Evolutionary conservation across 2,113 vertebrate species (phyloP).

Genomic region (Bostrychus sinensis): DNA sequence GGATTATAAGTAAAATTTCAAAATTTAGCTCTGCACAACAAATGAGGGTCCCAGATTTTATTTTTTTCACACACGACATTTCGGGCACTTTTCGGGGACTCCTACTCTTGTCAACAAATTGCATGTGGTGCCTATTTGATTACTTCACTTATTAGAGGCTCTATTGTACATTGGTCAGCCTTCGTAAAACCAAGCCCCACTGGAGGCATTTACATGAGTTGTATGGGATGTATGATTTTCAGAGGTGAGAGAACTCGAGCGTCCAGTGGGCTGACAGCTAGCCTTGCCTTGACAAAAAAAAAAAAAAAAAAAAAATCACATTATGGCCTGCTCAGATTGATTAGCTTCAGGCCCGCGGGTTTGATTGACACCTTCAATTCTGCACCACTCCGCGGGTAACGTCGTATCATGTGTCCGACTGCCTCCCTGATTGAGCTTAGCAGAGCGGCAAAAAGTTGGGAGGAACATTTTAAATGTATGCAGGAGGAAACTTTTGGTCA

Average conservation of each 20-base stretch:
- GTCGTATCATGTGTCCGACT: slow-evolving; percentile 54
- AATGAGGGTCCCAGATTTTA: too few species aligned
- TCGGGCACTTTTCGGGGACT: too few species aligned
- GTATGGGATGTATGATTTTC: slow-evolving; percentile 55
- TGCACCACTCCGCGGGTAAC: slow-evolving; percentile 60
- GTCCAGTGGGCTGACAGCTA: slow-evolving; percentile 48
- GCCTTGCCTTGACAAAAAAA: slow-evolving; percentile 40
- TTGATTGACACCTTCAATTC: slow-evolving; percentile 72
- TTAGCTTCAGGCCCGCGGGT: slow-evolving; percentile 61
- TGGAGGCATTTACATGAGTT: slow-evolving; percentile 60
- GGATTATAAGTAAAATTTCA: too few species aligned
- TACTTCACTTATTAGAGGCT: neutral
- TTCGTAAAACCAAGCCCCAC: slow-evolving; percentile 37
- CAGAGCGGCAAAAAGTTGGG: slow-evolving; percentile 30
- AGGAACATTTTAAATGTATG: slow-evolving; percentile 23
- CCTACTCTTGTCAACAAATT: too few species aligned
- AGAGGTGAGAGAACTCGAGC: slow-evolving; percentile 53
- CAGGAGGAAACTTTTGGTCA: neutral
- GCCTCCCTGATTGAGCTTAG: slow-evolving; percentile 53
- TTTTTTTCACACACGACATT: neutral
- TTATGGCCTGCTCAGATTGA: slow-evolving; percentile 66
- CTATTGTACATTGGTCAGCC: slow-evolving; percentile 32
- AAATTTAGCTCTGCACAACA: too few species aligned
- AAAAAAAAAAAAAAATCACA: slow-evolving; percentile 45
- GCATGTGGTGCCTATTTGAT: neutral